Percentiles rank a stretch among this genome's conserved stretches.
Conservation (phyloP, 23 tunicate genomes). For the Ciona savignyi region DNA sequence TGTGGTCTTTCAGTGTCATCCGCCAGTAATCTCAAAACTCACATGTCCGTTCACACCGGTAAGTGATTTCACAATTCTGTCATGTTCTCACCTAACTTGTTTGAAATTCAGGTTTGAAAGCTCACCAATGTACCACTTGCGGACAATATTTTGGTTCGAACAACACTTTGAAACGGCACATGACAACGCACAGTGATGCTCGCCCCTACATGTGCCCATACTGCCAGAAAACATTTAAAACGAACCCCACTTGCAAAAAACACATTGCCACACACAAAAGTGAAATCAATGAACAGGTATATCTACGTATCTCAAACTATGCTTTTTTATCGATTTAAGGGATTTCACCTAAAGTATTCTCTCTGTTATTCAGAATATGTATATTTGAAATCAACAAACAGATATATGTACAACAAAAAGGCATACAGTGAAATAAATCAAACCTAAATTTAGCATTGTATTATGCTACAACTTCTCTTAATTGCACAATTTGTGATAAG, state of each 20-base stretch:
- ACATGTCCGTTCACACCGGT: constrained; percentile 68
- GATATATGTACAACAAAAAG: too few relatives aligned
- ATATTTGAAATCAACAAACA: too few relatives aligned
- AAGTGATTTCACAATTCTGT: background rate
- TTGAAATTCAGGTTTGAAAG: constrained; percentile 36
- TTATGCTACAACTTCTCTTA: too few relatives aligned
- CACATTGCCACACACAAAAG: constrained; percentile 65
- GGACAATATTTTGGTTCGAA: constrained; percentile 33
- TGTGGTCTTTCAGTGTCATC: constrained; percentile 47
- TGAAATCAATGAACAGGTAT: constrained; percentile 18
- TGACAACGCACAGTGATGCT: constrained; percentile 44
- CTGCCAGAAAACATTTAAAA: constrained; percentile 68
- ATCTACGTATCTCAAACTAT: too few relatives aligned
- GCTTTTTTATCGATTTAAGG: too few relatives aligned
- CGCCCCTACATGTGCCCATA: constrained; percentile 87
- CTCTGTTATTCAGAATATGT: too few relatives aligned
- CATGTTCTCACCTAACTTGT: background rate
- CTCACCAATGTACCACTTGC: constrained; percentile 39
- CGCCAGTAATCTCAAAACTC: constrained; percentile 41
- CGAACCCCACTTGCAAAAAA: constrained; percentile 60
- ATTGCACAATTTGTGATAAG: too few relatives aligned
- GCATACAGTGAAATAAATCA: too few relatives aligned
- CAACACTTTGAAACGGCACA: constrained; percentile 65
- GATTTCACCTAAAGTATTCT: too few relatives aligned
- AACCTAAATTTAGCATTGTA: too few relatives aligned